Conservation (phyloP, 2,888 invertebrate species). For the Quadroppia sp. region DNA sequence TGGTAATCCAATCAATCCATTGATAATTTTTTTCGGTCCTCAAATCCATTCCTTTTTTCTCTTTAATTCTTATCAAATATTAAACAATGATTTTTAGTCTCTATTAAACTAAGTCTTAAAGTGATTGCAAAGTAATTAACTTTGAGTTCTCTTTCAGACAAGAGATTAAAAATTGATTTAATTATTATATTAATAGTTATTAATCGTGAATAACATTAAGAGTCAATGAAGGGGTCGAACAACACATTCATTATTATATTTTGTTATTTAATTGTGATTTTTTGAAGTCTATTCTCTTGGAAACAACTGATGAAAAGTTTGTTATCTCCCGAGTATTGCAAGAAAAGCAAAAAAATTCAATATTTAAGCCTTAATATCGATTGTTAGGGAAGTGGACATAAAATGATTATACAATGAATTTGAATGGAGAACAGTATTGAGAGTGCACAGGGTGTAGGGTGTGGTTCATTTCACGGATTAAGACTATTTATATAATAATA, state of each 20-base stretch:
- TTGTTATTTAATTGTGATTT: too few relatives aligned
- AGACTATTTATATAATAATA: constrained; percentile 33
- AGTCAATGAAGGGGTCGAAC: too few relatives aligned
- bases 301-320: not conserved
- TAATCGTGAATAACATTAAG: too few relatives aligned
- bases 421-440: constrained; percentile 2
- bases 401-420: constrained; percentile 31
- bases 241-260: too few relatives aligned
- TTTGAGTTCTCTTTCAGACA: too few relatives aligned
- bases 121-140: too few relatives aligned
- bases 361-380: constrained; percentile 26
- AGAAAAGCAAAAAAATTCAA: not conserved
- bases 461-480: constrained; percentile 37
- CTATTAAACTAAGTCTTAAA: too few relatives aligned
- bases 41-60: constrained; percentile 1
- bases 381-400: constrained; percentile 28
- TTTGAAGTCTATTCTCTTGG: too few relatives aligned
- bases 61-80: too few relatives aligned
- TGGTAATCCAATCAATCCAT: constrained; percentile 26
- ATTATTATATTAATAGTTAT: too few relatives aligned
- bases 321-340: constrained; percentile 5
- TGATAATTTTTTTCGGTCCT: not conserved
- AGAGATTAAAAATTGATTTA: too few relatives aligned
- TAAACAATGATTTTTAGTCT: too few relatives aligned
- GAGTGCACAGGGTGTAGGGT: constrained; percentile 26